Conservation (phyloP, 2,113 vertebrate species). For the Psettodes erumei region DNA sequence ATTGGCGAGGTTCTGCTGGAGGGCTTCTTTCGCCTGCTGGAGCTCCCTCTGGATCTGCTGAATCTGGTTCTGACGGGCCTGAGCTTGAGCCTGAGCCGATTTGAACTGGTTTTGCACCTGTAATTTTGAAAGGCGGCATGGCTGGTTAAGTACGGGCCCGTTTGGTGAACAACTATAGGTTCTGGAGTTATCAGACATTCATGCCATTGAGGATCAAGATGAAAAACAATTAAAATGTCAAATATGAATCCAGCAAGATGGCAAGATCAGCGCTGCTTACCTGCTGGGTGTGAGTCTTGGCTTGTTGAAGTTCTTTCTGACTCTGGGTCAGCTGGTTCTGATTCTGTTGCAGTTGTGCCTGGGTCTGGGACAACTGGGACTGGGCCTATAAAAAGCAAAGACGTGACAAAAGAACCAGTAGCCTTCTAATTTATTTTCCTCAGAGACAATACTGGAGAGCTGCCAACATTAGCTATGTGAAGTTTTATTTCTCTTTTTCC, state of each 20-base stretch:
- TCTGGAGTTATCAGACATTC: neutral
- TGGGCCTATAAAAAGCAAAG: conserved; percentile 60
- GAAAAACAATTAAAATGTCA: neutral
- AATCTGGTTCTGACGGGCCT: conserved; percentile 70
- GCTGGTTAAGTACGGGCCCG: neutral
- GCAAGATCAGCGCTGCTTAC: conserved; percentile 45
- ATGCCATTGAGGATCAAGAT: neutral
- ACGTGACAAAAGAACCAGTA: neutral
- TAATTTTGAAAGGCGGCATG: neutral
- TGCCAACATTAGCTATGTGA: neutral
- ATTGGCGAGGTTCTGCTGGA: conserved; percentile 62
- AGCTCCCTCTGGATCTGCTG: conserved; percentile 74
- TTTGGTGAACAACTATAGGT: neutral
- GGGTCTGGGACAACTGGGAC: conserved; percentile 67
- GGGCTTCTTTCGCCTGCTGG: conserved; percentile 70
- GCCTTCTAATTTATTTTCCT: neutral
- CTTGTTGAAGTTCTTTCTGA: conserved; percentile 76
- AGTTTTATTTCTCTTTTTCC: neutral
- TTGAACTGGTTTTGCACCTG: conserved; percentile 75
- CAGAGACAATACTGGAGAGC: neutral
- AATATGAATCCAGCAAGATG: neutral
- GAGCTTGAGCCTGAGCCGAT: conserved; percentile 58
- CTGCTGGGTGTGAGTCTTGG: conserved; percentile 82
- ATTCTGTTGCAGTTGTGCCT: conserved; percentile 71
- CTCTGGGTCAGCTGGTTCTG: conserved; percentile 70